Percentiles rank a stretch among this genome's conserved stretches.
These are phyloP conservation scores for Oligia strigilis DNA, from an alignment of 2,888 invertebrate species.

Conservation along the genomic window DNA sequence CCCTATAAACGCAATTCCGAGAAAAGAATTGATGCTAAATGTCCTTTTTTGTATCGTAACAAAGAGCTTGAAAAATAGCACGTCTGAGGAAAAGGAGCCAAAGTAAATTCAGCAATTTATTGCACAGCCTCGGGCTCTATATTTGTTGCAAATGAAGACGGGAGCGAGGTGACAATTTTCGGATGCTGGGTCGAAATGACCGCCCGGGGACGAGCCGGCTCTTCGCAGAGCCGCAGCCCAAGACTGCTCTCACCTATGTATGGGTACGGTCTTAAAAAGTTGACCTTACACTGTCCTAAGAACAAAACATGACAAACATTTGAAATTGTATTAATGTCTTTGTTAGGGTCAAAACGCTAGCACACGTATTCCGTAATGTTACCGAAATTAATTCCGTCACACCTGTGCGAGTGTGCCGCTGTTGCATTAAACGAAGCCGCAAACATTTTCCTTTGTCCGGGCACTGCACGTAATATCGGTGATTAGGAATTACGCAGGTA, in stretches of 20 bases:
- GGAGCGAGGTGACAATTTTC: conserved; percentile 88
- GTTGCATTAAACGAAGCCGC: conserved; percentile 29
- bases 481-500: conserved; percentile 62
- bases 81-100: conserved; percentile 83
- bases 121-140: conserved; percentile 83
- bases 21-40: conserved; percentile 82
- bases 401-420: neutral
- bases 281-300: conserved; percentile 45
- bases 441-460: conserved; percentile 27
- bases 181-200: conserved; percentile 83
- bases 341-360: neutral
- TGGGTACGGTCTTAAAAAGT: conserved; percentile 64
- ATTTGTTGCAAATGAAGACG: conserved; percentile 90
- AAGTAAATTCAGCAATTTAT: conserved; percentile 89
- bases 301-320: conserved; percentile 35
- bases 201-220: conserved; percentile 78
- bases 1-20: conserved; percentile 73
- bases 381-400: conserved; percentile 5
- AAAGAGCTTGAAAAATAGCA: conserved; percentile 87
- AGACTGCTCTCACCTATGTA: conserved; percentile 76
- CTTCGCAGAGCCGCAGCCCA: conserved; percentile 71
- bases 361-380: neutral
- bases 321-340: conserved; percentile 25
- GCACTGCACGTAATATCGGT: conserved; percentile 35
- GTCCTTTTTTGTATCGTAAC: conserved; percentile 83